Evolutionary conservation across 2,113 vertebrate genomes (phyloP), one percentile per base, ranked within the genome.

Genomic region (Lasiurus borealis): DNA sequence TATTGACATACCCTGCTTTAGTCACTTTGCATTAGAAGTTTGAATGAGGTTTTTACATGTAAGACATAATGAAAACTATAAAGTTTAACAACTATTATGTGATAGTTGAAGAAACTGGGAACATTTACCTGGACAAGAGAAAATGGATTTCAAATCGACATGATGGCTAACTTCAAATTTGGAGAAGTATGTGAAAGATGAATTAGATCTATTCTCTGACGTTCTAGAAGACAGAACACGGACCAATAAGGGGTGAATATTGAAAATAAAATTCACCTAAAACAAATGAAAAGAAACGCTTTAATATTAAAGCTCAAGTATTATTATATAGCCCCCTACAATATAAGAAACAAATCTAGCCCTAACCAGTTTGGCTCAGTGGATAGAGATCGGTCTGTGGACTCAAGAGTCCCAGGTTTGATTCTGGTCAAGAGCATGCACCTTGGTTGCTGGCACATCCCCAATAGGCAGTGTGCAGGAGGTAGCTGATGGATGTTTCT

Each of bases 131-230:
- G 54, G 57, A 40, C 15, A 21, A 46, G 5, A 69, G 18, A 64
- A 57, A 36, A 36, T 34, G 10, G 34, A 31, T 68, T 3, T 66
- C 73, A 78, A 36, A 34, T 50, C 31, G n/a, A 64, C 6, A 7
- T 50, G 27, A 77, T 34, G 10, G 34, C 68, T 85, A 52, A 76
- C 72, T 44, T 82, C 52, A 36, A 52, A 59, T 69, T 66, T 50
- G 11, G n/a, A 69, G 29, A 90, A 71, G 40, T 73, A 29, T 19
- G 29, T 89, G 9, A 81, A 89, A 46, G 48, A 40, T 64, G 16
- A 82, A 76, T 71, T 84, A n/a, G 29, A 72, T 84, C 75, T 93
- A 83, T 87, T 75, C 44, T 90, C 59, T 34, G 23, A 87, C 31
- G 48, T 29, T 59, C 48, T 80, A 86, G 44, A 86, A n/a, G n/a